Evolutionary conservation across 2,888 invertebrate species (phyloP).

Genomic region (Caenorhabditis imperialis): DNA sequence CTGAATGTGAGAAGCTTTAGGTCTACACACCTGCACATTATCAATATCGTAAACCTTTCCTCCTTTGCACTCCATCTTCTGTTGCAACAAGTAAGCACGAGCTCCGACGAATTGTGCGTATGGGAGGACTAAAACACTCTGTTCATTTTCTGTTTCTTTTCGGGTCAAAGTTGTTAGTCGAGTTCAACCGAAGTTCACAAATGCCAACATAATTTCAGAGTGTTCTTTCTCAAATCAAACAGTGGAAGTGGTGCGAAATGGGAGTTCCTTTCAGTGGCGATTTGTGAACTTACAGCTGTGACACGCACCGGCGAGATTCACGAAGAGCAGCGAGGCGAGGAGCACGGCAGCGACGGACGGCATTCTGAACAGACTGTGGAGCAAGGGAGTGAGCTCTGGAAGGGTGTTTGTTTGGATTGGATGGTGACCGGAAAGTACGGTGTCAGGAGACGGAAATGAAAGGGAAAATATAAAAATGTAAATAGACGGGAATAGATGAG

Average conservation of each 20-base stretch:
- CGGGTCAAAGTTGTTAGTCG: slow-evolving; percentile 3
- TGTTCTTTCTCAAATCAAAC: neutral
- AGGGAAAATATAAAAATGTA: slow-evolving; percentile 32
- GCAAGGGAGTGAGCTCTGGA: neutral
- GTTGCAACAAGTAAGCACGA: slow-evolving; percentile 70
- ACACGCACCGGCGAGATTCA: slow-evolving; percentile 59
- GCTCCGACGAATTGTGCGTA: slow-evolving; percentile 71
- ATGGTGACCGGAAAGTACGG: slow-evolving; percentile 14
- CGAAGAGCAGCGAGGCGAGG: slow-evolving; percentile 28
- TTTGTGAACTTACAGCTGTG: slow-evolving; percentile 59
- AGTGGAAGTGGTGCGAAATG: slow-evolving; percentile 23
- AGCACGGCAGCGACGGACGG: slow-evolving; percentile 22
- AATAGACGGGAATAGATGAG: slow-evolving; percentile 13
- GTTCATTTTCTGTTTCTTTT: neutral
- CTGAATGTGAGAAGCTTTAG: no score
- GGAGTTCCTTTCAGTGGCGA: slow-evolving; percentile 20
- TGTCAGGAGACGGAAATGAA: slow-evolving; percentile 31
- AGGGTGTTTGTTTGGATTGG: slow-evolving; percentile 23
- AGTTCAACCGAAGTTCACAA: slow-evolving; percentile 41
- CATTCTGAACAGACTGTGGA: slow-evolving; percentile 2
- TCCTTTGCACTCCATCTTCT: slow-evolving; percentile 75
- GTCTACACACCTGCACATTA: slow-evolving; percentile 68
- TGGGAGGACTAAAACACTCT: slow-evolving; percentile 65
- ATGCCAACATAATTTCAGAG: slow-evolving; percentile 29
- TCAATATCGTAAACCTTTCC: slow-evolving; percentile 74